Conservation (phyloP, 2,797 vertebrate genomes). For the Gallinago nigripennis region DNA sequence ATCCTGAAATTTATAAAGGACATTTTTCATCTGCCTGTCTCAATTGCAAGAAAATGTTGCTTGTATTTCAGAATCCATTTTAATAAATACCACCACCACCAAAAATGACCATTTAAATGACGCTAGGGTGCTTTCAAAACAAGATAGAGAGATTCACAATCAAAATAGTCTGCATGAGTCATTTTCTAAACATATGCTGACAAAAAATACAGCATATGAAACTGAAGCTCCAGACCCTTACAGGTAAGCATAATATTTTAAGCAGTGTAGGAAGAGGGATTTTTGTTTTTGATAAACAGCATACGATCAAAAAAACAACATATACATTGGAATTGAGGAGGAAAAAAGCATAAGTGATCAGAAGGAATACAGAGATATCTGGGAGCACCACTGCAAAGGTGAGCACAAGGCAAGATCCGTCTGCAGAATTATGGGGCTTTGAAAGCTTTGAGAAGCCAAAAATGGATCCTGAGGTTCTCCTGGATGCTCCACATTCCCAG, state of each 20-base stretch:
- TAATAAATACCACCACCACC: not conserved
- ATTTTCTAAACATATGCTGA: not conserved
- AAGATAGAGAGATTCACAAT: not conserved
- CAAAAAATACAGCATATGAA: not conserved
- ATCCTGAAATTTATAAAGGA: constrained; percentile 1
- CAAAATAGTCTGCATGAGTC: not conserved
- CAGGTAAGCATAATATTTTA: constrained; percentile 9
- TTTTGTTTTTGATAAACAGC: constrained; percentile 18
- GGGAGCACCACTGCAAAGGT: not conserved
- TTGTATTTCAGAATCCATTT: not conserved
- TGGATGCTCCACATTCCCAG: constrained; percentile 21
- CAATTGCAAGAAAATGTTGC: not conserved
- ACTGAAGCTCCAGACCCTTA: not conserved
- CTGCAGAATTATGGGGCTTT: not conserved
- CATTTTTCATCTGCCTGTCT: not conserved
- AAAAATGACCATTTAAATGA: not conserved
- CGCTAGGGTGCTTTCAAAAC: not conserved
- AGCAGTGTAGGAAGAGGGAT: not conserved
- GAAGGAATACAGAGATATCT: not conserved
- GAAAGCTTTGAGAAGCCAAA: not conserved
- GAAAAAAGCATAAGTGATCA: not conserved
- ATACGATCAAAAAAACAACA: not conserved
- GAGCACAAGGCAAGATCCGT: not conserved
- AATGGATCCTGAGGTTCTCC: not conserved
- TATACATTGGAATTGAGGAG: not conserved